Evolutionary conservation across 2,113 vertebrate genomes (phyloP).

Genomic region (Limanda limanda): DNA sequence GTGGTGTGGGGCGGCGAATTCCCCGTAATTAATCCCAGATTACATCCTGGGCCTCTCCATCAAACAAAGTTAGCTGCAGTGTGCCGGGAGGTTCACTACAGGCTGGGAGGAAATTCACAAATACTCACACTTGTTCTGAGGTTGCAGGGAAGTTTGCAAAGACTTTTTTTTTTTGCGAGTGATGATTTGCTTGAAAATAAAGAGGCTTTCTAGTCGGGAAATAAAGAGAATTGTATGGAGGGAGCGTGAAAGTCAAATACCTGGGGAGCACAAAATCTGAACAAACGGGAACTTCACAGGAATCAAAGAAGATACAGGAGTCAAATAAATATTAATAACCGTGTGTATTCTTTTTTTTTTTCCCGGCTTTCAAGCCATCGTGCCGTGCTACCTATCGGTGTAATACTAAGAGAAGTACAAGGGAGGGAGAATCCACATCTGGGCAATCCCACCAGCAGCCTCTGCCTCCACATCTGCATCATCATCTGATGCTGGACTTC

Average conservation of each 20-base stretch:
- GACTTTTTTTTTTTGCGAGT: slow-evolving; percentile 20
- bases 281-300: not conserved
- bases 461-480: no score
- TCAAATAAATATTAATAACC: not conserved
- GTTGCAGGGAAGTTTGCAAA: slow-evolving; percentile 29
- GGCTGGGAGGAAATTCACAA: no score
- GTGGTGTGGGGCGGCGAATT: slow-evolving; percentile 53
- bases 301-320: not conserved
- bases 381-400: no score
- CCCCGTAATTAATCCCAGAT: slow-evolving; percentile 79
- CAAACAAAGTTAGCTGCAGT: slow-evolving; percentile 61
- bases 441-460: no score
- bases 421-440: no score
- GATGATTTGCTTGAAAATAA: not conserved
- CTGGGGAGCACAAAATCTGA: not conserved
- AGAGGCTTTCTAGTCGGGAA: not conserved
- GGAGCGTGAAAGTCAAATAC: not conserved
- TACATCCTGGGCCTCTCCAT: slow-evolving; percentile 75
- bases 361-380: no score
- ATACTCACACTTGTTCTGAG: no score
- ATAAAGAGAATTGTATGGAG: not conserved
- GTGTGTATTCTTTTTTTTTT: not conserved
- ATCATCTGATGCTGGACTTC: no score
- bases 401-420: no score
- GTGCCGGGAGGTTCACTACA: slow-evolving; percentile 1